Evolutionary conservation across 2,888 invertebrate species (phyloP), one percentile per base, ranked within the genome.

Genomic region (Hofmannophila pseudospretella): DNA sequence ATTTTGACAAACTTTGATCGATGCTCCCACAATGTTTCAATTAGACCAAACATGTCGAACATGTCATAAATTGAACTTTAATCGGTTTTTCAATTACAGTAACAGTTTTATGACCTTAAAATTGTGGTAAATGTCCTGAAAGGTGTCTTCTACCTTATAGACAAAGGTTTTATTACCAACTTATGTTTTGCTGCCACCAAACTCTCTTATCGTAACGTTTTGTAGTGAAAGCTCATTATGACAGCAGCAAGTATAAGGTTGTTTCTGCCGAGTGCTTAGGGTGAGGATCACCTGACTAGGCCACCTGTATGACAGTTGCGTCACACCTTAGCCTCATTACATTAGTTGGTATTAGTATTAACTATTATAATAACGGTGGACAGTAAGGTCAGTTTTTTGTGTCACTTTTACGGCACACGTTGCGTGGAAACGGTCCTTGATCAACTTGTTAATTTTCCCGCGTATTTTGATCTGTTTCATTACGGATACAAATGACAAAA

Each of bases 251-350:
- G 7, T 25, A 16, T 37, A 36, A 11, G 32, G 11, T 32, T 9
- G 36, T 13, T 4, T 9, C 25, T 3, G n/a, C n/a, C 9, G n/a
- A 10, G 12, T 7, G 27, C 51, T 61, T 67, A 67, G 71, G 71
- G 75, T 63, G 60, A 44, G 51, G 40, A 45, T 52, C 76, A 80
- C 77, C 76, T 78, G 80, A 74, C 68, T 42, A 32, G 32, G 50
- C 67, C 78, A 77, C 74, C 78, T 75, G 75, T 73, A 72, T 51
- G 67, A 63, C 72, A 76, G 75, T 78, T 78, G 77, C 61, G 64
- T 73, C 67, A 76, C 75, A 75, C 77, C 72, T 79, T 76, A 65
- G 56, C 53, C 50, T 53, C 53, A 46, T 57, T 58, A 57, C 55
- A 51, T 60, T 50, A 54, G 53, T 49, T 48, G 40, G 49, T 47